Base-by-base conservation (phyloP, 2,113 vertebrate genomes). In the Todiramphus saurophagus region DNA sequence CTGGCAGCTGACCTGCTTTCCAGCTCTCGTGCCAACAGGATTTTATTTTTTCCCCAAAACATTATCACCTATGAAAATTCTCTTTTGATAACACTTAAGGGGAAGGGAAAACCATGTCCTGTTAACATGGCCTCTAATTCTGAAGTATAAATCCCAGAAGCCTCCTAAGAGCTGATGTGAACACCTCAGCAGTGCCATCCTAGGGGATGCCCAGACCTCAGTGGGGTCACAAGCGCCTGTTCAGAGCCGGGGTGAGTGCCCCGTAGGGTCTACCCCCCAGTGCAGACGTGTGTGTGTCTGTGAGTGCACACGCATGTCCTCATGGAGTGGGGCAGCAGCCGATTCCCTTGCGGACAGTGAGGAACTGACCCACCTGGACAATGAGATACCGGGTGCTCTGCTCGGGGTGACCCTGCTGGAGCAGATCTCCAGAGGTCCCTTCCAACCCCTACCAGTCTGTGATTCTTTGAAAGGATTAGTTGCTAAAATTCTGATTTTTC, bases 131-230 rank as follows among this genome's bases (percentile, higher is more conserved):
- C 51, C 59, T 79, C 24, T 37, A 33, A 41, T 23, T 67, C 33
- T 55, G 31, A 56, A 27, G 31, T 13, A 41, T 41, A 74, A 67
- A 60, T 12, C 44, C 30, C 72, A 55, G 59, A 24, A 48, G 16
- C 14, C 58, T 41, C 33, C n/a, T 58, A 11, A 13, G 16, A 46
- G 68, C 64, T 37, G 51, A 33, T 33, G 1, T 5, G 2, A 43
- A 13, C 28, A 31, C 17, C 66, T 48, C 19, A 11, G 67, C 46
- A 43, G 67, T 12, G 46, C 30, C 37, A 8, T 11, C n/a, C 9
- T 6, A 10, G 2, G 37, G 37, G 86, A 35, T 1, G 2, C 20
- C 24, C 66, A 20, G 46, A 3, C 10, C 39, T 4, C 1, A 20
- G 43, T 10, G 64, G 16, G 30, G 17, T 11, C 30, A 33, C 51